Evolutionary conservation across 1,140 invertebrate genomes (phyloP).

Genomic region (Laupala kohalensis): DNA sequence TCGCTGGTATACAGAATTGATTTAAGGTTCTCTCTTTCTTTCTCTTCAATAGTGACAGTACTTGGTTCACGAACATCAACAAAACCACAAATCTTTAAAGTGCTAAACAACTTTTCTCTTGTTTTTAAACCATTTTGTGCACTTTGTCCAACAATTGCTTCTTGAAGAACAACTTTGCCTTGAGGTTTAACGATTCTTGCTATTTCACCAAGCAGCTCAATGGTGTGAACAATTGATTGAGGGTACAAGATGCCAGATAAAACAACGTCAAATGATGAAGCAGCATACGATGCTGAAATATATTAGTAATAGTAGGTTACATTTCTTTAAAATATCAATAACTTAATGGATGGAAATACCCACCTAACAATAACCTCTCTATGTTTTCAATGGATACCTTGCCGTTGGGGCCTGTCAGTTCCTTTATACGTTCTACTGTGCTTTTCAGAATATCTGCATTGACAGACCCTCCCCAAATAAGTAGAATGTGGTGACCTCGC

Average conservation of each 20-base stretch:
- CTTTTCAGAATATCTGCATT: neutral
- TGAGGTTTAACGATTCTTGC: slow-evolving; percentile 43
- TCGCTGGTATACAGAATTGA: neutral
- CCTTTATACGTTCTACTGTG: neutral
- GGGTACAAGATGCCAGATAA: slow-evolving; percentile 36
- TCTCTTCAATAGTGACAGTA: neutral
- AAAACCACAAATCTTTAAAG: slow-evolving; percentile 49
- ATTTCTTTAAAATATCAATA: neutral
- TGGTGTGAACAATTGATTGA: slow-evolving; percentile 29
- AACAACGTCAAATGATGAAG: slow-evolving; percentile 42
- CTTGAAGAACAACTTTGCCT: slow-evolving; percentile 28
- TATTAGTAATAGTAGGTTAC: neutral
- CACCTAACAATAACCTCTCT: neutral
- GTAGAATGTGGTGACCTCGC: neutral
- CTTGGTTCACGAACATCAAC: slow-evolving; percentile 31
- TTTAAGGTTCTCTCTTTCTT: neutral
- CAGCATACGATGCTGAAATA: slow-evolving; percentile 32
- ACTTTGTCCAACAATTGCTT: slow-evolving; percentile 11
- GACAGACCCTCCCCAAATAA: neutral
- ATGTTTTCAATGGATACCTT: slow-evolving; percentile 1
- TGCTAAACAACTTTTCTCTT: slow-evolving; percentile 27
- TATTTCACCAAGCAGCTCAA: slow-evolving; percentile 35
- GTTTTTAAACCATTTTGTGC: slow-evolving; percentile 27
- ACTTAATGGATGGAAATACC: neutral
- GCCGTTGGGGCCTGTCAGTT: neutral